Base-by-base conservation (phyloP, 2,113 vertebrate species). In the Bufo gargarizans region DNA sequence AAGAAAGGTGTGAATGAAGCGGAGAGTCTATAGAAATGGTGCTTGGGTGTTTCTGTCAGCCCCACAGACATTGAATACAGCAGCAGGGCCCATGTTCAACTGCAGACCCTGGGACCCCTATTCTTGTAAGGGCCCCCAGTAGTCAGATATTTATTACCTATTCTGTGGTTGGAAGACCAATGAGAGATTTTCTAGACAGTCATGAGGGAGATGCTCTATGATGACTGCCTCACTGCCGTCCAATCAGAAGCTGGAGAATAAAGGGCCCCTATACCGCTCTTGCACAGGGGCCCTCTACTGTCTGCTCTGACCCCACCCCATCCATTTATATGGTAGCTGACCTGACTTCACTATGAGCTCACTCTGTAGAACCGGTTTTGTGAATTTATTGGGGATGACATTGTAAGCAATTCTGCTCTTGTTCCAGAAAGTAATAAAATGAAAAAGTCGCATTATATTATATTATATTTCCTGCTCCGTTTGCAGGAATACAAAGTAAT, bases 401-500 rank as follows among this genome's bases (percentile, higher is more conserved):
- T 88, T 77, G 58, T 77, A 67, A 84, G 87, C 72, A 77, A 45
- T 56, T 65, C 45, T 53, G 79, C 16, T 83, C 86, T 77, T 55
- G n/a, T 84, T 88, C 87, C 87, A 88, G 87, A 88, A 88, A 88
- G 87, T 76, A 77, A 77, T 88, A 80, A 82, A 89, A 88, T 67
- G 63, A 90, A 56, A 90, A 22, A 77, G 43, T 85, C 55, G 77
- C 79, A 86, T 83, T 50, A 67, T 83, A 22, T 89, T 87, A 86
- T 82, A n/a, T 90, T 87, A 86, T 89, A 88, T 83, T 82, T 79
- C 87, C 85, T 82, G 82, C 53, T 87, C 86, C 77, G 71, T 89
- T 81, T 84, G 90, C 84, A 92, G 90, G 92, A 92, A 91, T 90
- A 91, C 90, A 92, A 90, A 89, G 89, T 90, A 91, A 92, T 92